Percentiles rank a stretch among this genome's conserved stretches.
Evolutionary conservation across 1,140 invertebrate species (phyloP).

Genomic region (Drosophila bipectinata): DNA sequence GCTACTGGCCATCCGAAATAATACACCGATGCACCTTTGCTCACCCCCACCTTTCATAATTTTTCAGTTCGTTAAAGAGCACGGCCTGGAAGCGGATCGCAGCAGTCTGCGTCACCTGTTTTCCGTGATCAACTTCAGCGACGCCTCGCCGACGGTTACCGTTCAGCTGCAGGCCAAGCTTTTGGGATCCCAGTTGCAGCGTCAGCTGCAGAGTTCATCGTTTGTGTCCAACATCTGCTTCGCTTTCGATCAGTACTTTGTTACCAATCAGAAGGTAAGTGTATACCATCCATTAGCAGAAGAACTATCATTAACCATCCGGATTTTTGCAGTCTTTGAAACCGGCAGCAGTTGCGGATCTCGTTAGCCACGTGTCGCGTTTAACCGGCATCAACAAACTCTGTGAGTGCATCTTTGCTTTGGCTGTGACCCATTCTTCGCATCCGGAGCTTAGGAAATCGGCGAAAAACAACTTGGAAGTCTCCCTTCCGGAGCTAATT

Average conservation of each 20-base stretch:
- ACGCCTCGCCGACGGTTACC: conserved; percentile 84
- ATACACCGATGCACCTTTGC: not conserved
- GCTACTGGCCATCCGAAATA: conserved; percentile 14
- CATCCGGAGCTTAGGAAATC: conserved; percentile 89
- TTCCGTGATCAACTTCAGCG: conserved; percentile 88
- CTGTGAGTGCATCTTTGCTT: conserved; percentile 94
- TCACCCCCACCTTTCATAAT: conserved; percentile 11
- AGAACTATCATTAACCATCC: not conserved
- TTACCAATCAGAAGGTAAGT: conserved; percentile 86
- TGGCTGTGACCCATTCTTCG: conserved; percentile 92
- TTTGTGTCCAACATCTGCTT: conserved; percentile 91
- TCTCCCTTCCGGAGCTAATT: conserved; percentile 93
- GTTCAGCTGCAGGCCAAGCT: conserved; percentile 88
- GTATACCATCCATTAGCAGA: not conserved
- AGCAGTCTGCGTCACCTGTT: conserved; percentile 94
- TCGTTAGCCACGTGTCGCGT: conserved; percentile 93
- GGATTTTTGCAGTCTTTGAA: conserved; percentile 39
- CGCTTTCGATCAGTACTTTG: conserved; percentile 90
- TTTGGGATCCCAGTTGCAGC: conserved; percentile 89
- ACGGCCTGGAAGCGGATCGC: conserved; percentile 94
- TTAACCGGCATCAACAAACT: conserved; percentile 92
- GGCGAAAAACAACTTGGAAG: conserved; percentile 91
- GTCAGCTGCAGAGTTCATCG: conserved; percentile 90
- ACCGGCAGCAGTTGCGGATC: conserved; percentile 86
- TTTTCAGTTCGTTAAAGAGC: conserved; percentile 89